Base-by-base conservation (phyloP, 2,113 vertebrate species). In the Mesoclemmys tuberculata region DNA sequence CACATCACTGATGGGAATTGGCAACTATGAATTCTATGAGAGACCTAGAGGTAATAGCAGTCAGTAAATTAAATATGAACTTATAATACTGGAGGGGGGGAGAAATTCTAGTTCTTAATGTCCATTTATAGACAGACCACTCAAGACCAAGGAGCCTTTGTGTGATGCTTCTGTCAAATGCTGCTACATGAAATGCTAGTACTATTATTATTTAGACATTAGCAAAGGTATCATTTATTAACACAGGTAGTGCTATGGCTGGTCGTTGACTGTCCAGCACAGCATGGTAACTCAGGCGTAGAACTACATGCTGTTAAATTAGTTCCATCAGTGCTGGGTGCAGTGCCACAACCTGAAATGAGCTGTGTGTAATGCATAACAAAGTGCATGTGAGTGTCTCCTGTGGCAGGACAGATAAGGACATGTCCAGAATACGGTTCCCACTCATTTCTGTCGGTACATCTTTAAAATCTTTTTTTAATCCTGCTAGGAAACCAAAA, bases 31-130 rank as follows among this genome's bases (percentile, higher is more conserved):
- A 83, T 87, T 49, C 89, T 89, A 91, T 29, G 74, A 68, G 14
- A n/a, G 87, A 19, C 85, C 1, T 27, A 87, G 18, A 46, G 48
- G 82, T 92, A 58, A 87, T 21, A 56, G 16, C 44, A 85, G 94
- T 85, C 54, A 90, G 41, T 88, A 82, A 51, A 75, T 89, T 26
- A 84, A 26, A 58, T 10, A 96, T 58, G 88, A 93, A 84, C 35
- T 84, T 82, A 51, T 97, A 95, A 22, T 22, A 19, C 85, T 74
- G 49, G 55, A 10, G 2, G 48, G 82, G 80, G 80, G 91, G 26
- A 29, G 64, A 21, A 85, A 31, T 82, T 58, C 6, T 8, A 90
- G 85, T 35, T 81, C 75, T 74, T 1, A 0, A 31, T 61, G 68
- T 0, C 24, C 84, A 54, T n/a, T 29, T 82, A 75, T 0, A 22